Evolutionary conservation across 1,140 invertebrate genomes (phyloP), one percentile per base, ranked within the genome.

Genomic region (Phortica variegata): DNA sequence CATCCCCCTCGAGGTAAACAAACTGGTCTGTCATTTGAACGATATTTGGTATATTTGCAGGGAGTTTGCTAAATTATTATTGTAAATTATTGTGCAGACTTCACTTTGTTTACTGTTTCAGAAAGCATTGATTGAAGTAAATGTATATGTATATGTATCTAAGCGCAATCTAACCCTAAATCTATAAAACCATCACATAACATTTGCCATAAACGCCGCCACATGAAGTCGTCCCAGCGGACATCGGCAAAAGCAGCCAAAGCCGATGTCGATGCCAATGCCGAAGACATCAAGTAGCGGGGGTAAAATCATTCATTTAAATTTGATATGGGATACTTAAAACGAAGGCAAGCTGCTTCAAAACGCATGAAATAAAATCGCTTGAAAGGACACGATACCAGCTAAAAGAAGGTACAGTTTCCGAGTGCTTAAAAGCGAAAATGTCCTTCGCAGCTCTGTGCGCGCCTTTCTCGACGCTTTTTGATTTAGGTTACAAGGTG

Each of bases 241-340:
- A 45, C 43, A 44, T 38, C 18, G 33, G 42, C 23, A 26, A 44
- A 51, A 48, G 47, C 23, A 26, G 23, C 23, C n/a, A n/a, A n/a
- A n/a, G n/a, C n/a, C n/a, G n/a, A n/a, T n/a, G n/a, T n/a, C n/a
- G n/a, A n/a, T n/a, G n/a, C n/a, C n/a, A n/a, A n/a, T n/a, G n/a
- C n/a, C n/a, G n/a, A n/a, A n/a, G n/a, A n/a, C n/a, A n/a, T n/a
- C n/a, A n/a, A n/a, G n/a, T n/a, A n/a, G n/a, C n/a, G 23, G n/a
- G n/a, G n/a, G n/a, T 55, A 51, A 57, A 59, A 47, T 60, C 57
- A 68, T 63, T 68, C 63, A 61, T 68, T 68, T 58, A 60, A 68
- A 68, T 68, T 68, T 68, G 63, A 68, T 63, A 68, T 68, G 63
- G 36, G 36, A 66, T 60, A 61, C 61, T 56, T 49, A 39, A 52